Evolutionary conservation across 2,888 invertebrate species (phyloP), one percentile per base, ranked within the genome.

Genomic region (Timandra comae): DNA sequence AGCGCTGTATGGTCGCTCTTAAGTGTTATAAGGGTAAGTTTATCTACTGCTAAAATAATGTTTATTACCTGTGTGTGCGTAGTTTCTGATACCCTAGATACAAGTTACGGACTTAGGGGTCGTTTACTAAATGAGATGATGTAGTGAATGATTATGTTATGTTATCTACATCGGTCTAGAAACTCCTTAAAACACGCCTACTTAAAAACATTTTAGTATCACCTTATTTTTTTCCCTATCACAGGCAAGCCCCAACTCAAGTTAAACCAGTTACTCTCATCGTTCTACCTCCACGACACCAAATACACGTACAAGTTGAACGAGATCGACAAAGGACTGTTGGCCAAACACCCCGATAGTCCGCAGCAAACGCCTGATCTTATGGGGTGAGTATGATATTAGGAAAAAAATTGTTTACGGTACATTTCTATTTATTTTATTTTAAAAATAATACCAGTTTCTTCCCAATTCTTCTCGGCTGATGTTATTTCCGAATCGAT

Each of bases 1-100:
- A 49, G 30, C 70, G 69, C 29, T 81, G 81, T 30, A 53, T 72
- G 52, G 29, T 72, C 3, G 57, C 60, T 0, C 46, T 81, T 16
- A 85, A 84, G 52, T 85, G 84, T 22, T 84, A 84, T 43, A 84
- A 82, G 56, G 84, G 84, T 82, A 11, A 25, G 36, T 21, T 7
- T 3, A 6, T 7, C 3, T 7, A 21, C 6, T 7, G 4, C 7
- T 3, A 8, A 7, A n/a, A 12, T 7, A 22, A 13, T 3, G n/a
- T n/a, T n/a, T n/a, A n/a, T n/a, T n/a, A n/a, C n/a, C n/a, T n/a
- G n/a, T n/a, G n/a, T 7, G 5, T n/a, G n/a, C n/a, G n/a, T n/a
- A n/a, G n/a, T n/a, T n/a, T n/a, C n/a, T n/a, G n/a, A n/a, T n/a
- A n/a, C n/a, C n/a, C n/a, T n/a, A n/a, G n/a, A n/a, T n/a, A n/a